Evolutionary conservation across 2,113 vertebrate species (phyloP), one percentile per base, ranked within the genome.

Genomic region (Xiphophorus maculatus): DNA sequence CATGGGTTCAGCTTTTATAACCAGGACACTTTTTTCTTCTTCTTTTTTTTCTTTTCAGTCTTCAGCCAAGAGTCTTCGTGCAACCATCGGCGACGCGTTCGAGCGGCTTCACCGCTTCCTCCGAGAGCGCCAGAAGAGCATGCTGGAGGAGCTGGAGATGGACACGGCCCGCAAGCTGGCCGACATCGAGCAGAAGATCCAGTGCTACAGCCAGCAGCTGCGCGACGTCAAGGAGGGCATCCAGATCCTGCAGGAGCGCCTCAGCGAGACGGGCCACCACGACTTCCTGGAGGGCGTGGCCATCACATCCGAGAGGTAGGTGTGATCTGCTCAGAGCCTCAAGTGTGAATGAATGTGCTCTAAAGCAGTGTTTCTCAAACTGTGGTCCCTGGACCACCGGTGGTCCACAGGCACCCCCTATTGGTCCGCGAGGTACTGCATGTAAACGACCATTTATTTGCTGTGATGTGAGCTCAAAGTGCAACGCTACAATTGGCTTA

Each of bases 151-250:
- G 91, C 95, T 99, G 93, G 98, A 99, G 95, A 94, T 95, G 0
- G 98, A 99, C 88, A 99, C 97, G 0, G 97, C 96, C 0, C 96
- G 97, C 71, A 97, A 97, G 0, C 94, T 99, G 64, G 91, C 95
- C 0, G 98, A 98, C 94, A 98, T 99, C 0, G 97, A 99, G 92
- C 97, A 98, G 92, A 99, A 99, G 91, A 97, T 99, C 90, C 98
- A 99, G 83, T 95, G 96, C 78, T 99, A 97, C 91, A 97, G 97
- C 91, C 98, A 97, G 90, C 98, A 99, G 94, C 96, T 99, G 74
- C 97, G 95, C 12, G 97, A 97, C 74, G 97, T 99, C 65, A 97
- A 97, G 90, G 98, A 99, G 83, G 98, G 98, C 32, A 94, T 96
- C 84, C 96, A 98, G 94, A 97, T 99, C 93, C 94, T 99, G 81